Conservation (phyloP, 1,140 invertebrate genomes). For the Microvelia longipes region DNA sequence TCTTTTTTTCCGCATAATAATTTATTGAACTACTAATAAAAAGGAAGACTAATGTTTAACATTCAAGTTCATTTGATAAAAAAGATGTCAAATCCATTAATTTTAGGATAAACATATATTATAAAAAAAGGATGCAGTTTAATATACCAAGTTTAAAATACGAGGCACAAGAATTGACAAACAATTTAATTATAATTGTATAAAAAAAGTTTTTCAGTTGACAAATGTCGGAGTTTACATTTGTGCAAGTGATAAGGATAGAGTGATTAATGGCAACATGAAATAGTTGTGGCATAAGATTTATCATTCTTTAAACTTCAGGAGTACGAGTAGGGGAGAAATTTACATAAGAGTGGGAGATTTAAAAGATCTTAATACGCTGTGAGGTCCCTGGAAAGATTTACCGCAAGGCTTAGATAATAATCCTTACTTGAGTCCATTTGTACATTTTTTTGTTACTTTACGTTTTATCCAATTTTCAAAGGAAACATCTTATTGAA, state of each 20-base stretch:
- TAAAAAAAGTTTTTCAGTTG: no score
- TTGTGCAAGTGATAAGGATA: neutral
- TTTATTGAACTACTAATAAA: neutral
- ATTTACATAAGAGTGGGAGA: neutral
- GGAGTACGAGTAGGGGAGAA: neutral
- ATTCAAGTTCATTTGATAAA: neutral
- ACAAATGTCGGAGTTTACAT: neutral
- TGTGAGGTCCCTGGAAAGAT: no score
- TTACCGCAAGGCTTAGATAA: no score
- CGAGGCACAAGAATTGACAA: neutral
- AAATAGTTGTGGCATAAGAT: neutral
- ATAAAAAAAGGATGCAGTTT: neutral
- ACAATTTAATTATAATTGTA: neutral
- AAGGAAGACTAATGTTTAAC: neutral
- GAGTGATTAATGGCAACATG: neutral
- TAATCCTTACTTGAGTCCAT: no score
- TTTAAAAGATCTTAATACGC: neutral
- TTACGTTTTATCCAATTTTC: no score
- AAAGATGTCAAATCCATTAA: neutral
- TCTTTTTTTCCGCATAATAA: neutral
- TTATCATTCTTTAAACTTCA: neutral
- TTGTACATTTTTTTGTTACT: no score
- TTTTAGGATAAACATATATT: neutral
- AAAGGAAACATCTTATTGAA: no score
- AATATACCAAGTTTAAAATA: neutral